Base-by-base conservation (phyloP, 2,888 invertebrate genomes). In the Ephialtes manifestator region DNA sequence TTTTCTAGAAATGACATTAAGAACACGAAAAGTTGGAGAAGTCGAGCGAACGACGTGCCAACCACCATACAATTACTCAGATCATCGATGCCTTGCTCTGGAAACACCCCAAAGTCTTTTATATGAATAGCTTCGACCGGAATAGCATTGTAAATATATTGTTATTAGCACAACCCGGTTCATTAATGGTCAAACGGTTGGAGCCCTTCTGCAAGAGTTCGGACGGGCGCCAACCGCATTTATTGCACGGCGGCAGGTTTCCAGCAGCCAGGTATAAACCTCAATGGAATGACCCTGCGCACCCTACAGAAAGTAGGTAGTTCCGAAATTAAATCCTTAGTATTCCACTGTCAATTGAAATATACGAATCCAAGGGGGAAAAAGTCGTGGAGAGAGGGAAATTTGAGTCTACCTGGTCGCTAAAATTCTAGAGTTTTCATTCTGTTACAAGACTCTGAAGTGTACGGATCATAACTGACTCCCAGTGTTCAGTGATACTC, bases 371-470 rank as follows among this genome's bases (percentile, higher is more conserved):
- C 4, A 15, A 28, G 58, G 15, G 15, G 28, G 58, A 11, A 11
- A 15, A 20, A 58, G 58, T 28, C 4, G 4, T 5, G 15, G 15
- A 4, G 4, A 4, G 15, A 18, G 10, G 65, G 1, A 43, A 20
- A 63, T 35, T 39, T 31, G n/a, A n/a, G 18, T 31, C 10, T 35
- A 31, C 31, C n/a, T n/a, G 63, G 39, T 39, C 8, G 35, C n/a
- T 63, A 63, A 63, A 39, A 39, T 63, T 31, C n/a, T n/a, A 1
- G 4, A 31, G 39, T 31, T 63, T 15, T 63, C 18, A 63, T 1
- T 63, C n/a, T n/a, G n/a, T n/a, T 35, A 35, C 31, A 35, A 63
- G 35, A 35, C 63, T 35, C 35, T n/a, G 18, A 63, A 63, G 63
- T 63, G 35, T 10, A 4, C 15, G n/a, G 35, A 63, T 55, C 20